Conservation (phyloP, 2,113 vertebrate species). For the Cheilinus undulatus region DNA sequence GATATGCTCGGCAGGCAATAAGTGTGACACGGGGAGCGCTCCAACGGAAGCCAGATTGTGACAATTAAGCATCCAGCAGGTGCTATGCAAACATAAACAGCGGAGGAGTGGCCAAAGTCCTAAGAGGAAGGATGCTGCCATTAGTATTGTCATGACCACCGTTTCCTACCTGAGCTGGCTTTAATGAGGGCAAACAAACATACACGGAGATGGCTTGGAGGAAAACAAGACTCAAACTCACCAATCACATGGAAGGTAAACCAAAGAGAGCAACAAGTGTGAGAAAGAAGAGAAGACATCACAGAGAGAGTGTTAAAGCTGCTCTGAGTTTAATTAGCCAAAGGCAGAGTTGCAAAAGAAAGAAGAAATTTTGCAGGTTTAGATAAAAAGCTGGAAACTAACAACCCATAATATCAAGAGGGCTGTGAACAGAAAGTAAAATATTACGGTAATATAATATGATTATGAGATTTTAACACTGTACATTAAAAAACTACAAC, state of each 20-base stretch:
- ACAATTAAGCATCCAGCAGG: conserved; percentile 44
- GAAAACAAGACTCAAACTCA: neutral
- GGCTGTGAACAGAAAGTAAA: too few relatives aligned
- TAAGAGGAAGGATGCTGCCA: conserved; percentile 31
- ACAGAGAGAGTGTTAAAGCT: conserved; percentile 14
- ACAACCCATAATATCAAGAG: too few relatives aligned
- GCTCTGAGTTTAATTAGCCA: conserved; percentile 48
- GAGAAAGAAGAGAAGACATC: neutral
- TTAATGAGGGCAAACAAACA: conserved; percentile 51
- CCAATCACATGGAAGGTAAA: neutral
- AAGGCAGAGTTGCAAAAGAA: conserved; percentile 30
- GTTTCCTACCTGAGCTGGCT: conserved; percentile 22
- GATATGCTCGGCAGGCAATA: conserved; percentile 18
- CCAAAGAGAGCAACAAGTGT: neutral
- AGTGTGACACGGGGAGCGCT: conserved; percentile 8
- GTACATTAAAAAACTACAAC: too few relatives aligned
- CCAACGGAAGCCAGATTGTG: conserved; percentile 33
- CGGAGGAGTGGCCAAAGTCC: conserved; percentile 68
- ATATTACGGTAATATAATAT: too few relatives aligned
- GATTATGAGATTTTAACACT: too few relatives aligned
- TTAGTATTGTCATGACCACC: conserved; percentile 54
- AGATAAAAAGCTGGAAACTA: too few relatives aligned
- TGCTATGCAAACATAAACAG: conserved; percentile 62
- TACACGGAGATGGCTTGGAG: conserved; percentile 2
- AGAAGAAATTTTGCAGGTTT: too few relatives aligned